Conservation (phyloP, 1,140 invertebrate genomes). For the Bombus turneri region DNA sequence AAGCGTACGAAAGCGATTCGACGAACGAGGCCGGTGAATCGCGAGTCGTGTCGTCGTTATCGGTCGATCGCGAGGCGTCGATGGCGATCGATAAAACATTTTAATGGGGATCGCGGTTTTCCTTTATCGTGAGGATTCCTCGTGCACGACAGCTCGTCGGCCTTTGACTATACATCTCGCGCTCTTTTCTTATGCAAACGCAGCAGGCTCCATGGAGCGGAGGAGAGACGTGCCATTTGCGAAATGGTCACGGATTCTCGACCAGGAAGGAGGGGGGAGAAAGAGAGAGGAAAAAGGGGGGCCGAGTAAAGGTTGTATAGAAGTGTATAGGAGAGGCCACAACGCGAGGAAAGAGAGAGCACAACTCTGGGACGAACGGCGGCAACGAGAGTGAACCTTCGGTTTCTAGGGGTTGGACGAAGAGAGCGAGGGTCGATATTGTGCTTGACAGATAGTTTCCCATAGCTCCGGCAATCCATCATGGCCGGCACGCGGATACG, state of each 20-base stretch:
- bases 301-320: slow-evolving; percentile 55
- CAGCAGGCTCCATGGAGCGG: slow-evolving; percentile 39
- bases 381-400: slow-evolving; percentile 71
- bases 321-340: slow-evolving; percentile 62
- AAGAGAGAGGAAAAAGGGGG: slow-evolving; percentile 41
- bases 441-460: slow-evolving; percentile 83
- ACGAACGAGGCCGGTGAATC: slow-evolving; percentile 16
- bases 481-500: slow-evolving; percentile 80
- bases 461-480: slow-evolving; percentile 81
- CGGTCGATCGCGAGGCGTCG: background rate
- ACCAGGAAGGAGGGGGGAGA: slow-evolving; percentile 41
- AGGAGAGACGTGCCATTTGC: slow-evolving; percentile 61
- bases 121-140: slow-evolving; percentile 25
- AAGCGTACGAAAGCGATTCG: background rate
- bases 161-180: slow-evolving; percentile 14
- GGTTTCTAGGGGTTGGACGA: slow-evolving; percentile 75
- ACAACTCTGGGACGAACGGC: slow-evolving; percentile 53
- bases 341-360: slow-evolving; percentile 48
- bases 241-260: slow-evolving; percentile 72
- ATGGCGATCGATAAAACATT: slow-evolving; percentile 17
- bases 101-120: slow-evolving; percentile 3
- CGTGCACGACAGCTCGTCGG: background rate
- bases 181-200: slow-evolving; percentile 57
- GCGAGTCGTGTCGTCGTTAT: slow-evolving; percentile 36
- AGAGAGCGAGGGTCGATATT: slow-evolving; percentile 82